These are phyloP conservation scores for Drosophila nigromelanica DNA, from an alignment of 1,140 invertebrate genomes.

Conservation along the genomic window DNA sequence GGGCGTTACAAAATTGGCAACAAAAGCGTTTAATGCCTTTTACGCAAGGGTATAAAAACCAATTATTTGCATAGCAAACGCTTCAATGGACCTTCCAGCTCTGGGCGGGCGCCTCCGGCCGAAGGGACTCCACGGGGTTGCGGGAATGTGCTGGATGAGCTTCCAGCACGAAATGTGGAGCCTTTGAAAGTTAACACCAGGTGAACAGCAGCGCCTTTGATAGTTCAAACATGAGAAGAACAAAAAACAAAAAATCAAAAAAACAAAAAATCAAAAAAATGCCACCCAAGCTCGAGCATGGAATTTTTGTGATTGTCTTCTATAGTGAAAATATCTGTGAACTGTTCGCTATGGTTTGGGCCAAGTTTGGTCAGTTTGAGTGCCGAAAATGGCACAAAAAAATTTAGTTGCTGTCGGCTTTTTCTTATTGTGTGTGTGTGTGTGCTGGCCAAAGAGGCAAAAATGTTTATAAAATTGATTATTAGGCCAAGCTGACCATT, in stretches of 20 bases:
- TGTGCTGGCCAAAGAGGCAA: too few relatives aligned
- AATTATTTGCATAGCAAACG: constrained; percentile 26
- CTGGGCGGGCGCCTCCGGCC: background rate
- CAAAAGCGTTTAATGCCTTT: too few relatives aligned
- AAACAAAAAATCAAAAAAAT: constrained; percentile 3
- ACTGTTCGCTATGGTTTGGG: background rate
- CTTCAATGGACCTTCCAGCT: background rate
- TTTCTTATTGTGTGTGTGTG: background rate
- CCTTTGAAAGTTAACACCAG: constrained; percentile 46
- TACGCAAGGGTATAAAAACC: constrained; percentile 26
- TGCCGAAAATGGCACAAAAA: background rate
- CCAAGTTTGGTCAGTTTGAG: background rate
- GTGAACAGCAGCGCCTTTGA: constrained; percentile 39
- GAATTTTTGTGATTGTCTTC: constrained; percentile 42
- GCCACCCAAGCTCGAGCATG: background rate
- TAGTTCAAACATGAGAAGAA: constrained; percentile 6
- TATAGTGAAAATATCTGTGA: constrained; percentile 11
- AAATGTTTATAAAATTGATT: too few relatives aligned
- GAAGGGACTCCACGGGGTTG: background rate
- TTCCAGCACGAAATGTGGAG: background rate
- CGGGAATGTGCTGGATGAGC: background rate
- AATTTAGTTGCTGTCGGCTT: background rate
- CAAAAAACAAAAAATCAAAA: constrained; percentile 1
- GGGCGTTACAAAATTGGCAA: too few relatives aligned
- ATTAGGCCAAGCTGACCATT: too few relatives aligned